A percentile compares a stretch with the other conserved stretches of the same genome.
Evolutionary conservation across 2,888 invertebrate genomes (phyloP).

Genomic region (Cephonodes hylas): DNA sequence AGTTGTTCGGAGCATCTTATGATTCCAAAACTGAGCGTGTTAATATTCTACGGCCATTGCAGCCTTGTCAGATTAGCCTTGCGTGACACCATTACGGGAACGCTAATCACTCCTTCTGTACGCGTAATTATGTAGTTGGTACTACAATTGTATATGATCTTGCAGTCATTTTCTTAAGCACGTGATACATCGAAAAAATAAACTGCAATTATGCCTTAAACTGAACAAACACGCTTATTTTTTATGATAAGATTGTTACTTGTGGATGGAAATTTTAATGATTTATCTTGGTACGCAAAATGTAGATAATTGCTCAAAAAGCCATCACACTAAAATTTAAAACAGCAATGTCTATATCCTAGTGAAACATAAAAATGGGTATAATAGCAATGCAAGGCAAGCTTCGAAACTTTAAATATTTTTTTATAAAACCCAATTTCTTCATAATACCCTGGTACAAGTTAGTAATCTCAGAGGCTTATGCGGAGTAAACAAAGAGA

Average conservation of each 20-base stretch:
- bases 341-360: too few species aligned
- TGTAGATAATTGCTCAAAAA: too few species aligned
- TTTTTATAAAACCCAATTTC: neutral
- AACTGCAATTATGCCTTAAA: too few species aligned
- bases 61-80: constrained; percentile 4
- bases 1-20: neutral
- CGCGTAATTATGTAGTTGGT: neutral
- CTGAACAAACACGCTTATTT: too few species aligned
- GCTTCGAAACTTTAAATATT: neutral
- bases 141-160: neutral
- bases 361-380: too few species aligned
- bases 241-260: too few species aligned
- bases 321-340: too few species aligned
- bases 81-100: neutral
- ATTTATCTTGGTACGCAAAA: too few species aligned
- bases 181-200: neutral
- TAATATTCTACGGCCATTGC: neutral
- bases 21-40: neutral
- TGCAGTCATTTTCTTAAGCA: neutral
- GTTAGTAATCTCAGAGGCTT: neutral
- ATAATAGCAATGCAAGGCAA: neutral
- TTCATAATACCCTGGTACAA: neutral
- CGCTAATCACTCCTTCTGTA: neutral
- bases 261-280: too few species aligned
- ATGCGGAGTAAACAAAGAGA: neutral